Conservation (phyloP, 2,797 vertebrate genomes). For the Sphenodon punctatus region DNA sequence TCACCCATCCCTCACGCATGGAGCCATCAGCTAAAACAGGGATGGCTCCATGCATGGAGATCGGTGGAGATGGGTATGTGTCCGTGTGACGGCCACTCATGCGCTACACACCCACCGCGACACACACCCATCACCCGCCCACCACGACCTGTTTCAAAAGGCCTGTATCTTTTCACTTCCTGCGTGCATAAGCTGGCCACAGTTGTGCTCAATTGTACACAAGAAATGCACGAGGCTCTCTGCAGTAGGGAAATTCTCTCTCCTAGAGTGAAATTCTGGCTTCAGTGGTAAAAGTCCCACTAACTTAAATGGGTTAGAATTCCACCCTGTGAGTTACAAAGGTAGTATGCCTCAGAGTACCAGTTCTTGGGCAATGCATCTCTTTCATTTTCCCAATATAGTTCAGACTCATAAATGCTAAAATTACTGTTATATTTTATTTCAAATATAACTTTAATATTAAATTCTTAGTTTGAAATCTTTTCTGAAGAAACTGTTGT, state of each 20-base stretch:
- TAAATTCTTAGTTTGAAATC: slow-evolving; percentile 25
- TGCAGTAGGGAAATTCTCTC: too few relatives aligned
- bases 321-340: not conserved
- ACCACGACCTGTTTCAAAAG: too few relatives aligned
- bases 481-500: slow-evolving; percentile 10
- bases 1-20: too few relatives aligned
- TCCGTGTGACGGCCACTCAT: too few relatives aligned
- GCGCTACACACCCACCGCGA: too few relatives aligned
- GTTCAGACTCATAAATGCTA: not conserved
- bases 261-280: not conserved
- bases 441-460: not conserved
- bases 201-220: too few relatives aligned
- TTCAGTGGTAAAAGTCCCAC: not conserved
- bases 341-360: too few relatives aligned
- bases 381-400: not conserved
- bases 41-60: too few relatives aligned
- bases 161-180: not conserved
- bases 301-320: not conserved
- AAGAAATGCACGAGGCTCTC: too few relatives aligned
- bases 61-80: too few relatives aligned
- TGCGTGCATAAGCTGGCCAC: not conserved
- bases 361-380: not conserved
- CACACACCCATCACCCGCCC: too few relatives aligned
- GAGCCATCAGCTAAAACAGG: too few relatives aligned
- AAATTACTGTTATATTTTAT: not conserved